Base-by-base conservation (phyloP, 2,797 vertebrate genomes). In the Gallirallus australis region DNA sequence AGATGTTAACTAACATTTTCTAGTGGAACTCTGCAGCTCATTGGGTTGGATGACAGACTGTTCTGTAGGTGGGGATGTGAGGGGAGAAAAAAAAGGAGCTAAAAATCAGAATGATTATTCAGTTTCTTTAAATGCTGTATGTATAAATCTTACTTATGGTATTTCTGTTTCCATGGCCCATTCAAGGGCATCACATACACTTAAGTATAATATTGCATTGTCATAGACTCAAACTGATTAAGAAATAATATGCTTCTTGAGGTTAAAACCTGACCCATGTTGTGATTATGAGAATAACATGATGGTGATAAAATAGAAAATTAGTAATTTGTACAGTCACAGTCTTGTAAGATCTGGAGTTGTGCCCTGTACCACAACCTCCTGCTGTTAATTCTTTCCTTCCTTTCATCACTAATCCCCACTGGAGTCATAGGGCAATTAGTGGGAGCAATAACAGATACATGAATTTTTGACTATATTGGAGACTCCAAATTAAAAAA, bases 261-360 rank as follows among this genome's bases (percentile, higher is more conserved):
- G 64, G 42, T 63, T 83, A 90, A 92, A 91, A 31, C 13, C 15
- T 72, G 57, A 35, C 47, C 35, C 25, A 25, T 65, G 69, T 57
- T 94, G 76, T 84, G 78, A 59, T 83, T 96, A 84, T 81, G 39
- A 93, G n/a, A 75, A 71, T 40, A 82, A 86, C 57, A 75, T 65
- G 33, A 70, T 21, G 75, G 23, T 60, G 40, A 54, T 64, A 77
- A 12, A 81, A 90, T 3, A 39, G 53, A 76, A 82, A 86, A 70
- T 14, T 31, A 33, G 35, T 64, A 27, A 47, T 69, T 86, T 87
- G 90, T 92, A 37, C 35, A 63, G 52, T 30, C 37, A 71, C 24
- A 27, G 27, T 30, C 13, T 12, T 78, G 31, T 57, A 84, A 83
- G 31, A 60, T 79, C 50, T 68, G 86, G 65, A 95, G 39, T 33